A percentile compares a stretch with the other conserved stretches of the same genome.
These are phyloP conservation scores for Oostethus manadensis DNA, from an alignment of 2,113 vertebrate species.

Conservation along the genomic window DNA sequence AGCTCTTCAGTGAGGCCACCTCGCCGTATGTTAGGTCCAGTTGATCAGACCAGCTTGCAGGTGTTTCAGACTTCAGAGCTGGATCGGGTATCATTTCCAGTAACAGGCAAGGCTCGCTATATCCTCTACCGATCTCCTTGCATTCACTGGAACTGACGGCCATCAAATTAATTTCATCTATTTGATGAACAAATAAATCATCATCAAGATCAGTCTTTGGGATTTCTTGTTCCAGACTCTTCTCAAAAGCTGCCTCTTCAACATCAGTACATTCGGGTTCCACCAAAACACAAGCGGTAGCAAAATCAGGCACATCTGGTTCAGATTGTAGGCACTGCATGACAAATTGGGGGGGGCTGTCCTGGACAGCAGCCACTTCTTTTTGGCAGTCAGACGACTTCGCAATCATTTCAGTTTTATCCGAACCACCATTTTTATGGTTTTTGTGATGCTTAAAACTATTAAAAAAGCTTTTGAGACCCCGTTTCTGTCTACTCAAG, in stretches of 20 bases:
- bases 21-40: conserved; percentile 84
- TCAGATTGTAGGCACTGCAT: conserved; percentile 62
- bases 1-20: conserved; percentile 92
- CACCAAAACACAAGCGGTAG: conserved; percentile 28
- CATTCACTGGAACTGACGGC: conserved; percentile 14
- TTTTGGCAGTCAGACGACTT: conserved; percentile 48
- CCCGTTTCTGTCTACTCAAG: conserved; percentile 78
- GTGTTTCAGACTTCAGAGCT: conserved; percentile 33
- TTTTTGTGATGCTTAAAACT: conserved; percentile 88
- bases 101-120: conserved; percentile 48
- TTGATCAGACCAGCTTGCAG: conserved; percentile 75
- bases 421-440: conserved; percentile 72
- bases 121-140: conserved; percentile 25
- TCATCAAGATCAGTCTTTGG: conserved; percentile 32
- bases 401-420: conserved; percentile 68
- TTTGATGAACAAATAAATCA: conserved; percentile 15
- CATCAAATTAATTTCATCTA: conserved; percentile 4
- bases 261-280: conserved; percentile 52
- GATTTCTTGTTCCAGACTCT: conserved; percentile 19
- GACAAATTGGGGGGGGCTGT: conserved; percentile 32
- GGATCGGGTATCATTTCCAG: conserved; percentile 62
- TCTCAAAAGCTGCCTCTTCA: conserved; percentile 36
- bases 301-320: conserved; percentile 65
- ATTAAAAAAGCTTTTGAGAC: conserved; percentile 87
- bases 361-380: conserved; percentile 53